A percentile compares a stretch with the other conserved stretches of the same genome.
phyloP scores from a whole-genome alignment of 1,140 invertebrate species.

The Euura lappo region DNA sequence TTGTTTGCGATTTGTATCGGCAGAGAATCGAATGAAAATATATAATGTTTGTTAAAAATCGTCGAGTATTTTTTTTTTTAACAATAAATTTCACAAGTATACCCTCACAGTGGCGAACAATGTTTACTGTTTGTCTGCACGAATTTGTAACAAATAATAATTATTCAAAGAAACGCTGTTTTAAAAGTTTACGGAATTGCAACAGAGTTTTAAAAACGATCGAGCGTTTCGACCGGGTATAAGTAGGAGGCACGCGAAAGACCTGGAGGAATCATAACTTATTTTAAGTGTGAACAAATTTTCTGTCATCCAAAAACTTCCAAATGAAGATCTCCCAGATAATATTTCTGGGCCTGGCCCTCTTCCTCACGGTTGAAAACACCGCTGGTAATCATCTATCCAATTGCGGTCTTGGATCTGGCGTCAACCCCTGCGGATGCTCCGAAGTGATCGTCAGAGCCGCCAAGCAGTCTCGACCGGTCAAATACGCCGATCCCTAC shows the following conservation, averaged over 20 bases:
- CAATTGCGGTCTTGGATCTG: neutral
- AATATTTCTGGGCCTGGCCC: conserved; percentile 8
- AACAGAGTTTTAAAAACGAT: neutral
- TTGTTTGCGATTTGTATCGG: too few species aligned
- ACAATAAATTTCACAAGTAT: neutral
- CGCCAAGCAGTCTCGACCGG: conserved; percentile 23
- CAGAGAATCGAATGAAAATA: too few species aligned
- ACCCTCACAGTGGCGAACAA: neutral
- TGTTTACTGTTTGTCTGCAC: neutral
- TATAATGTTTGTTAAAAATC: neutral
- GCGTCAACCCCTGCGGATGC: conserved; percentile 27
- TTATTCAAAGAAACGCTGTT: neutral
- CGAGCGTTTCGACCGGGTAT: neutral
- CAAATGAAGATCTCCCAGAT: conserved; percentile 11
- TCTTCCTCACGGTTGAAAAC: conserved; percentile 2
- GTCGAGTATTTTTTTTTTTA: neutral
- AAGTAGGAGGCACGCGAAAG: neutral
- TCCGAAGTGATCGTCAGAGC: conserved; percentile 29
- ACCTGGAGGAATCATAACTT: conserved; percentile 13
- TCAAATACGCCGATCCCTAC: conserved; percentile 21
- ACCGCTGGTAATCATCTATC: neutral
- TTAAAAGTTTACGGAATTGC: neutral
- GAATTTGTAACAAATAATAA: neutral
- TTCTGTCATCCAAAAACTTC: neutral
- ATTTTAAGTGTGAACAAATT: conserved; percentile 9